Evolutionary conservation across 2,888 invertebrate species (phyloP), one percentile per base, ranked within the genome.

Genomic region (Aelia acuminata): DNA sequence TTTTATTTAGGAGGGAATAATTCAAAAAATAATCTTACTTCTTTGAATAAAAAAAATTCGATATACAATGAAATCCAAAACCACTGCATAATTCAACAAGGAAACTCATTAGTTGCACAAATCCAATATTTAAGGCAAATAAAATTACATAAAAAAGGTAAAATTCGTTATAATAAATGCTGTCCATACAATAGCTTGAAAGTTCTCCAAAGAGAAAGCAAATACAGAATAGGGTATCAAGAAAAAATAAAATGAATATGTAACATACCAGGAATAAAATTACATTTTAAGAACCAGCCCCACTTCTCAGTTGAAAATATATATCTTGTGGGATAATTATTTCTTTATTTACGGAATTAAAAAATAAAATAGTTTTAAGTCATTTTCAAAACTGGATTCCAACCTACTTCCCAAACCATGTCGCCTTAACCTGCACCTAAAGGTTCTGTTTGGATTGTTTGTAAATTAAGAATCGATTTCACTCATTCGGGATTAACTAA

Each of bases 381-480:
- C 31, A 53, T 85, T 85, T 85, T 85, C n/a, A 80, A 80, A 80
- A 43, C 4, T 57, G 22, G 8, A 85, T 85, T 53, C 63, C 87
- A 87, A 85, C 87, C 87, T 87, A 87, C 87, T 87, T 87, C 57
- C 47, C 87, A 63, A 87, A 70, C 70, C 63, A 70, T 80, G 80
- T 80, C 80, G 80, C 50, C 87, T 63, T 87, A 87, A 87, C 87
- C 87, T 87, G 50, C 43, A 50, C 26, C 57, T 20, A 48, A 63
- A 87, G 87, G 87, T 87, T 87, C 47, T 70, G 63, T 87, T 70
- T 70, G 70, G 57, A 70, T 48, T 70, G 63, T 87, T 87, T 70
- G 87, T 87, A 47, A 70, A 87, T 70, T 31, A 43, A 35, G 43
- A 47, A 87, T 87, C 87, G 87, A 87, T 85, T 85, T 5, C 31